Conservation (phyloP, 2,888 invertebrate species). For the Cistogaster globosa region DNA sequence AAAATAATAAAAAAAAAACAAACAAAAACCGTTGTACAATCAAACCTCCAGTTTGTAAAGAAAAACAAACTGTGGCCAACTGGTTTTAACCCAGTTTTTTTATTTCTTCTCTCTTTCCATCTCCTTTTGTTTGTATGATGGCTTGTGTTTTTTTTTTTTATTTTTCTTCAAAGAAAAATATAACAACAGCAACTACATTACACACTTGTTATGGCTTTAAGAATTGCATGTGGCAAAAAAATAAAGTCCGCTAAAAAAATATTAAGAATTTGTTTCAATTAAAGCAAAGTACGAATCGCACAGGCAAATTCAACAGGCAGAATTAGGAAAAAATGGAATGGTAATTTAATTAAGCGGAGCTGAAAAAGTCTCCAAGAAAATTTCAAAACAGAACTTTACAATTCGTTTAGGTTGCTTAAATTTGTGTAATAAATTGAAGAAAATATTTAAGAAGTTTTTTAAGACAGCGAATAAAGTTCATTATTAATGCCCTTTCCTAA, state of each 20-base stretch:
- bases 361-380: no score
- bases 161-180: constrained; percentile 13
- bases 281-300: background rate
- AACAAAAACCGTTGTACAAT: constrained; percentile 36
- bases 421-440: no score
- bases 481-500: no score
- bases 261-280: constrained; percentile 29
- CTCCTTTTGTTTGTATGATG: background rate
- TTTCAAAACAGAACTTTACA: no score
- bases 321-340: background rate
- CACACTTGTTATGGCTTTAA: constrained; percentile 44
- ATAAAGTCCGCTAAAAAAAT: background rate
- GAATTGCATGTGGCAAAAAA: constrained; percentile 9
- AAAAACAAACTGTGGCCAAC: constrained; percentile 57
- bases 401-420: no score
- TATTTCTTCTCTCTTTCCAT: background rate
- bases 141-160: background rate
- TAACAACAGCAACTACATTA: constrained; percentile 16
- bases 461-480: no score
- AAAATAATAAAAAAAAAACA: constrained; percentile 28
- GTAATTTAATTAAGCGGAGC: background rate
- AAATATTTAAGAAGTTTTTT: no score
- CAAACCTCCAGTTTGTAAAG: constrained; percentile 10
- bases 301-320: background rate
- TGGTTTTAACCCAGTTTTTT: constrained; percentile 68